Percentiles rank a stretch among this genome's conserved stretches.
These are phyloP conservation scores for Mergus octosetaceus DNA, from an alignment of 2,797 vertebrate species.

Conservation along the genomic window DNA sequence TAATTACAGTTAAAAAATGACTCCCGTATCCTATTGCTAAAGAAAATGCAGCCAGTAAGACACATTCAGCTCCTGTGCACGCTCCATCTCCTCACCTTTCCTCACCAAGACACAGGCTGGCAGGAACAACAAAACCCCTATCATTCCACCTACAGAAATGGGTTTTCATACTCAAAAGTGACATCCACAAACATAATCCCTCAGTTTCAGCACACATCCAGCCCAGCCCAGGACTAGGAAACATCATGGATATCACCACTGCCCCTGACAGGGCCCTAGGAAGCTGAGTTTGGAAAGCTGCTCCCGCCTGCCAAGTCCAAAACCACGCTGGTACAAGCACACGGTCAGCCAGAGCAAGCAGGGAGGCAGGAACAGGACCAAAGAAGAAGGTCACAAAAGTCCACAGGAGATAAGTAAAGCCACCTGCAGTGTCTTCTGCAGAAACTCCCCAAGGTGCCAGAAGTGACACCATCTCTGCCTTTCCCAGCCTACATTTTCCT, in stretches of 20 bases:
- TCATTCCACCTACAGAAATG: background rate
- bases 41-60: background rate
- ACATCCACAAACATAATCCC: background rate
- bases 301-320: background rate
- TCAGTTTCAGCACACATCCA: background rate
- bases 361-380: background rate
- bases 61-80: accelerated
- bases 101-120: background rate
- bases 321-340: background rate
- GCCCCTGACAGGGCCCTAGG: background rate
- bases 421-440: background rate
- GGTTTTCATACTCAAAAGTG: background rate
- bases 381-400: background rate
- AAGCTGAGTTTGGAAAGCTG: background rate
- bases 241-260: background rate
- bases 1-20: slow-evolving; percentile 26
- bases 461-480: background rate
- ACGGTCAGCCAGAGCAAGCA: background rate
- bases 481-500: background rate
- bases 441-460: background rate
- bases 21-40: background rate
- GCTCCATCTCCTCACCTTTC: background rate
- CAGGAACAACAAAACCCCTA: background rate
- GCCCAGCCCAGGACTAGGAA: background rate
- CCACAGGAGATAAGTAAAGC: accelerated